Percentiles rank a stretch among this genome's conserved stretches.
These are phyloP conservation scores for Eristalinus aeneus DNA, from an alignment of 2,888 invertebrate species.

Conservation along the genomic window DNA sequence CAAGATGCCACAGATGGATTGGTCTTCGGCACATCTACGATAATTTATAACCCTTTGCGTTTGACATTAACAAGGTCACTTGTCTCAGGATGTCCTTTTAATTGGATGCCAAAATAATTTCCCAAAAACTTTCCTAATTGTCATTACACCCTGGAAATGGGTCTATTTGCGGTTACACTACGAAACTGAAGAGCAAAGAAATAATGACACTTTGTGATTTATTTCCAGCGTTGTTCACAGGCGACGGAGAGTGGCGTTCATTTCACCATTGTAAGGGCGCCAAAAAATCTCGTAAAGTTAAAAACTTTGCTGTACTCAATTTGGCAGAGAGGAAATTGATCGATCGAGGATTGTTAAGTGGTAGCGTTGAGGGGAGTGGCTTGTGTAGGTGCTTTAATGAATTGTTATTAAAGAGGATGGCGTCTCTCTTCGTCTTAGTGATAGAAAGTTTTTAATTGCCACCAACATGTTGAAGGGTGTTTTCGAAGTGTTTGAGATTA, in stretches of 20 bases:
- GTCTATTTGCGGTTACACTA: background rate
- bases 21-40: background rate
- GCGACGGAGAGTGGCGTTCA: background rate
- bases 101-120: background rate
- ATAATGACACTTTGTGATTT: background rate
- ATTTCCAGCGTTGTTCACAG: background rate
- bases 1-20: background rate
- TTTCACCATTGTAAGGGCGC: background rate
- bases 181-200: background rate
- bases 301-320: background rate
- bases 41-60: background rate
- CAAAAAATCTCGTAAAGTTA: background rate
- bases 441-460: too few species aligned
- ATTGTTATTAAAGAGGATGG: too few species aligned
- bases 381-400: too few species aligned
- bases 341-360: background rate
- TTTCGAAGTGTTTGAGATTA: too few species aligned
- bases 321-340: background rate
- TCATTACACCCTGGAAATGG: background rate
- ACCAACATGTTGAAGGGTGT: too few species aligned
- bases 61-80: background rate
- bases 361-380: too few species aligned
- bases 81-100: background rate
- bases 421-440: too few species aligned
- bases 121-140: background rate